These are phyloP conservation scores for Mirza zaza DNA, from an alignment of 2,113 vertebrate species.

Conservation along the genomic window DNA sequence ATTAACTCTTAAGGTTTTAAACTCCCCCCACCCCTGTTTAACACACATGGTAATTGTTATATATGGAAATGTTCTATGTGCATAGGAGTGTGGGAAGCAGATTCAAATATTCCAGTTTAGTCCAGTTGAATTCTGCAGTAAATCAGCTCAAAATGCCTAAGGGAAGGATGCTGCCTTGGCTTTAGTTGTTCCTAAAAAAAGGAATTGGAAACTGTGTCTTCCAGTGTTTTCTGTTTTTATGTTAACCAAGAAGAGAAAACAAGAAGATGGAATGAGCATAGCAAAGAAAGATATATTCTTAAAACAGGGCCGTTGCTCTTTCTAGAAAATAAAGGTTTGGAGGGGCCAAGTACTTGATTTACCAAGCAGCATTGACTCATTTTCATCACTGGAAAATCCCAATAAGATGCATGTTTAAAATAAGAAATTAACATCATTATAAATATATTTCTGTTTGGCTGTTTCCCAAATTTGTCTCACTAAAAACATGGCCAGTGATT, in stretches of 20 bases:
- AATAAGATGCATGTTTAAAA: neutral
- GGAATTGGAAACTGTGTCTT: neutral
- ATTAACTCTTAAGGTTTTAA: conserved; percentile 60
- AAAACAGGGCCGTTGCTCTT: neutral
- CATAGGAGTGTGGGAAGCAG: neutral
- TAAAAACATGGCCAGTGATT: neutral
- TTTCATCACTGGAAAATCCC: neutral
- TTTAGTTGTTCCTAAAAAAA: conserved; percentile 39
- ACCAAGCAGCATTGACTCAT: neutral
- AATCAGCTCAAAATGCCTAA: conserved; percentile 31
- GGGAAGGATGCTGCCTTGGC: neutral
- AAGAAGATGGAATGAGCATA: neutral
- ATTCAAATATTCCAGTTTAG: conserved; percentile 27
- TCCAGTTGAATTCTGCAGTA: neutral
- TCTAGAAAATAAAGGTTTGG: neutral
- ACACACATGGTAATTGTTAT: conserved; percentile 14
- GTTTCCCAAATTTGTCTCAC: neutral
- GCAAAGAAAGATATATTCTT: neutral
- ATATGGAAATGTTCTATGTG: conserved; percentile 32
- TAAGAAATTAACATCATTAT: neutral
- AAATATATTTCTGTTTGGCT: neutral
- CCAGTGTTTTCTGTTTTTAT: neutral
- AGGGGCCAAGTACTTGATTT: neutral
- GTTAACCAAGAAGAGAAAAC: neutral
- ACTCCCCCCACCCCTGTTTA: neutral